Base-by-base conservation (phyloP, 1,140 invertebrate species). In the Sesamia nonagrioides region DNA sequence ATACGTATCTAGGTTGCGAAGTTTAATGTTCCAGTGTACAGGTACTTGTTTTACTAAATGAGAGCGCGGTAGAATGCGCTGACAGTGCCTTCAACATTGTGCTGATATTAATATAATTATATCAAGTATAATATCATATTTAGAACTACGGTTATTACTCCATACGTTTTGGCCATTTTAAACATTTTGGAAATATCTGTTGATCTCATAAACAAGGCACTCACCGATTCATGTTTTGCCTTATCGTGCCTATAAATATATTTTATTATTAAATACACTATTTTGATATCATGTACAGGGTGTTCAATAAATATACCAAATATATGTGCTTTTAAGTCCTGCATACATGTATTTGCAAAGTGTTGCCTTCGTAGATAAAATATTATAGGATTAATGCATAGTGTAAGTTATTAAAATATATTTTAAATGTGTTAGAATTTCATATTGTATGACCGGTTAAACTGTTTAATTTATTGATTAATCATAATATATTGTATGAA, bases 221-320 rank as follows among this genome's bases (percentile, higher is more conserved):
- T 85, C 81, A 82, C 81, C 76, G 76, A 85, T 80, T 80, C 75
- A 85, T 82, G 68, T 85, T 88, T 86, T 89, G 88, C 88, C 87
- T 89, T 84, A 82, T 87, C 79, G 88, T 92, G 91, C 91, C 93
- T 93, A 89, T 89, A 86, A 80, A 81, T 86, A 82, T 82, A 88
- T 80, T 69, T 82, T 84, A 86, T 83, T 84, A 87, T 80, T 77
- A 77, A 84, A 88, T 85, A 85, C 84, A 88, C 85, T 94, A 92
- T 93, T 93, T 94, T 93, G 89, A 90, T 94, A 92, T 86, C 80
- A 81, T 92, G 91, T 93, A 94, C 93, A 94, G 93, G 92, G 92
- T 94, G 92, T 92, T 92, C 85, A 86, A 85, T 85, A 88, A 90
- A 89, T 92, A 94, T 90, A 92, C 92, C 92, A 94, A 94, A 93